Percentiles rank a stretch among this genome's conserved stretches.
Evolutionary conservation across 2,113 vertebrate species (phyloP).

Genomic region (Sprattus sprattus): DNA sequence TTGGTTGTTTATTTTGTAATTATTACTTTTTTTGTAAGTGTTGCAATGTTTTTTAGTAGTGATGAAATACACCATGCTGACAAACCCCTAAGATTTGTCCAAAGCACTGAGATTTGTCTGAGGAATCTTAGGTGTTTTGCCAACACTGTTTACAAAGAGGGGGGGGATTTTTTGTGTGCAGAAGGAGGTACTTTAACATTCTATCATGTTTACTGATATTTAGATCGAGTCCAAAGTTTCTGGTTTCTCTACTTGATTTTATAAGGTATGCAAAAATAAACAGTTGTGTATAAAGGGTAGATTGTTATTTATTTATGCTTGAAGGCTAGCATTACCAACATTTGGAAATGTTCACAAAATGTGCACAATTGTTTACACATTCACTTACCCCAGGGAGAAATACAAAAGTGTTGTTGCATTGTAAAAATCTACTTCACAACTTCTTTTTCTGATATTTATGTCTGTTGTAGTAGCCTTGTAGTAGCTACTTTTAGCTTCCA

Average conservation of each 20-base stretch:
- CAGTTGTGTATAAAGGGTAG: conserved; percentile 6
- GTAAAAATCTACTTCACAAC: background rate
- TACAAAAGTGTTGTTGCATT: background rate
- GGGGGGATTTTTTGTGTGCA: background rate
- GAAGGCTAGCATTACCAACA: background rate
- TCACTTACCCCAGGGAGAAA: background rate
- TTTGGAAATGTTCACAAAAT: background rate
- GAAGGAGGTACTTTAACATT: conserved; percentile 7
- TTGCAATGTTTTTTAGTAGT: background rate
- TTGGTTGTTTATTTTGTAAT: conserved; percentile 4
- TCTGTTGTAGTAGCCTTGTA: background rate
- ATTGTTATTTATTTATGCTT: background rate
- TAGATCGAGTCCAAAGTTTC: background rate
- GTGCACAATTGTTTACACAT: background rate
- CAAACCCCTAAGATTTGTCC: background rate
- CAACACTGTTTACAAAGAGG: conserved; percentile 11
- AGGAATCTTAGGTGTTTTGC: background rate
- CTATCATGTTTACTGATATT: background rate
- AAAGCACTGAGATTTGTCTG: background rate
- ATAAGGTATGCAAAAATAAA: background rate
- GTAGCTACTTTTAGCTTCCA: background rate
- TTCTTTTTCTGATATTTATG: background rate
- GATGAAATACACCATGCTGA: background rate
- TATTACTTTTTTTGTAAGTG: background rate
- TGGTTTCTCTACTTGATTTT: background rate